These are phyloP conservation scores for Crambe crambe DNA, from an alignment of 37 sponge, comb jelly and placozoan species.

Conservation along the genomic window DNA sequence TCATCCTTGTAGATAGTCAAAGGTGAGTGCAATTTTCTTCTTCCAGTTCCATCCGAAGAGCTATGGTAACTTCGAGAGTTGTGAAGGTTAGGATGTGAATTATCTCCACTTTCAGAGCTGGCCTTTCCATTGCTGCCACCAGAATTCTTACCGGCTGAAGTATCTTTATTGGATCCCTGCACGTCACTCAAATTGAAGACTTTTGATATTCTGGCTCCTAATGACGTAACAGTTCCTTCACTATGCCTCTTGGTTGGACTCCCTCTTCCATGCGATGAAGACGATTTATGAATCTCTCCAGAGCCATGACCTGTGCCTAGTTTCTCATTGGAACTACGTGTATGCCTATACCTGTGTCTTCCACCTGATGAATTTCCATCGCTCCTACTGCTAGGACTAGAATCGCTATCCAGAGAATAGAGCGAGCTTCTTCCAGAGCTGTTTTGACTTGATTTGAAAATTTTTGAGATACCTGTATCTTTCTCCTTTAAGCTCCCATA, in stretches of 20 bases:
- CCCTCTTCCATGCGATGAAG: too few relatives aligned
- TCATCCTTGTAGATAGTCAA: constrained; percentile 29
- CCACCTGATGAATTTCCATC: background rate
- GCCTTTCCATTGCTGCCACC: background rate
- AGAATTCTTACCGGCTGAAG: background rate
- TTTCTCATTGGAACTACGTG: background rate
- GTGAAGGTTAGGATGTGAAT: background rate
- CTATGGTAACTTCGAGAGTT: background rate
- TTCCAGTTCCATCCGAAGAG: background rate
- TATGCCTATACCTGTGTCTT: background rate
- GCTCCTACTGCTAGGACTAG: background rate
- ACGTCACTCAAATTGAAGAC: background rate
- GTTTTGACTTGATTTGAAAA: background rate
- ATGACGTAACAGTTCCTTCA: background rate
- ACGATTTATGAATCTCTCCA: background rate
- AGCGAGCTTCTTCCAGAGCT: constrained; percentile 11
- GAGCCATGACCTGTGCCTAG: background rate
- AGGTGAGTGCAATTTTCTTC: background rate
- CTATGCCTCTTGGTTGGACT: background rate
- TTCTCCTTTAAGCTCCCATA: background rate
- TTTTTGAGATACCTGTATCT: background rate
- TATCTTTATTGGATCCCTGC: background rate
- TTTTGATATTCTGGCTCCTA: background rate
- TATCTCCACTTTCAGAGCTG: background rate
- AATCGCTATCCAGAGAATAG: constrained; percentile 10